Conservation (phyloP, 2,113 vertebrate genomes). For the Rhinopomastus cyanomelas region DNA sequence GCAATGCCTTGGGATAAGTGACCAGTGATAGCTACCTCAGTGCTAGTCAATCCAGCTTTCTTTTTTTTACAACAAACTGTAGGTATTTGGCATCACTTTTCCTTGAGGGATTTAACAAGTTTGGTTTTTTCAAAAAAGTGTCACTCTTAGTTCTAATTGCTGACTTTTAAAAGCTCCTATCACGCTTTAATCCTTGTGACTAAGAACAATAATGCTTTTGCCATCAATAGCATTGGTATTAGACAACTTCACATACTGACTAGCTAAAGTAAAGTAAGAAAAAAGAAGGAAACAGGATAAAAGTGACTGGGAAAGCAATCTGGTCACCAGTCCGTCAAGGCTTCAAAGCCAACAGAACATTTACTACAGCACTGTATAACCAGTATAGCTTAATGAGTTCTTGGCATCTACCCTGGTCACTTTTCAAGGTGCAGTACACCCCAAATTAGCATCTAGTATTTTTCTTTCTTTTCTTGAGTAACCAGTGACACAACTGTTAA, state of each 20-base stretch:
- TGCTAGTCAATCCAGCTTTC: not conserved
- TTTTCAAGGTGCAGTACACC: not conserved
- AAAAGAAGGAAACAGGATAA: not conserved
- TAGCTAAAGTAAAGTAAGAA: not conserved
- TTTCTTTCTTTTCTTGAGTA: not conserved
- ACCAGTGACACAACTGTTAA: not conserved
- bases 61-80: not conserved
- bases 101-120: rapidly evolving
- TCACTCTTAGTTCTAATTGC: not conserved
- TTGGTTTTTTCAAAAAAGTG: rapidly evolving
- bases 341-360: constrained; percentile 35
- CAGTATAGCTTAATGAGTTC: not conserved
- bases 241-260: not conserved
- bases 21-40: not conserved
- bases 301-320: not conserved
- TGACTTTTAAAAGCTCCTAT: not conserved
- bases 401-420: not conserved
- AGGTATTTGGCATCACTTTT: not conserved
- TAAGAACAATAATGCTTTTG: not conserved
- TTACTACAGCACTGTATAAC: not conserved
- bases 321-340: not conserved
- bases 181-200: not conserved
- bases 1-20: not conserved
- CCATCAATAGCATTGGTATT: not conserved
- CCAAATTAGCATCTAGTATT: not conserved